These are phyloP conservation scores for Limonius californicus DNA, from an alignment of 1,140 invertebrate species.

Conservation along the genomic window DNA sequence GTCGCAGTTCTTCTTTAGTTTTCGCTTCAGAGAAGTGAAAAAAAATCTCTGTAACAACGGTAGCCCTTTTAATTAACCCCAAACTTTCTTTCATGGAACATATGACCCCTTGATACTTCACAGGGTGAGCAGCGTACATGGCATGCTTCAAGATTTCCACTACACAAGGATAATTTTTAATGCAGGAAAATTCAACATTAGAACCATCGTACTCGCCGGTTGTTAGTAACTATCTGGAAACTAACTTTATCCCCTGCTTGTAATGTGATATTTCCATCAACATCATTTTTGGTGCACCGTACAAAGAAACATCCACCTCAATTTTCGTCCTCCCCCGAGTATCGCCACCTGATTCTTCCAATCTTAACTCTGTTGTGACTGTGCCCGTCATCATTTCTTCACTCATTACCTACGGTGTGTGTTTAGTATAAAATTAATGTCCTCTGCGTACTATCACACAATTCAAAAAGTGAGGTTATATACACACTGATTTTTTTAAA, in stretches of 20 bases:
- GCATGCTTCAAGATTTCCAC: conserved; percentile 89
- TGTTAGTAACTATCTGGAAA: conserved; percentile 96
- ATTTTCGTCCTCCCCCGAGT: conserved; percentile 91
- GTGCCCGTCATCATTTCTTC: conserved; percentile 92
- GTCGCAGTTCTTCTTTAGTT: conserved; percentile 73
- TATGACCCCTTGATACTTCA: conserved; percentile 91
- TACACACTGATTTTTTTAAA: too few species aligned
- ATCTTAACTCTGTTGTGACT: conserved; percentile 86
- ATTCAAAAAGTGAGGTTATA: too few species aligned
- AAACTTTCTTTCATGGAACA: conserved; percentile 96
- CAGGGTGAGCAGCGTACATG: conserved; percentile 82
- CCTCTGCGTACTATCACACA: too few species aligned
- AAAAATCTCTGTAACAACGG: conserved; percentile 96
- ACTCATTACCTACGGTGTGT: conserved; percentile 68
- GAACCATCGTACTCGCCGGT: conserved; percentile 69
- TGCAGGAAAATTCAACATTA: too few species aligned
- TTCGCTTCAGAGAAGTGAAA: conserved; percentile 86
- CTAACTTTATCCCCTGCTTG: conserved; percentile 84
- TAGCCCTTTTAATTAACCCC: conserved; percentile 94
- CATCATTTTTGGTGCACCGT: conserved; percentile 94
- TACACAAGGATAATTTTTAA: too few species aligned
- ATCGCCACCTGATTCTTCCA: conserved; percentile 69
- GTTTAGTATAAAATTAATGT: too few species aligned
- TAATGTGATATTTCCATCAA: conserved; percentile 88
- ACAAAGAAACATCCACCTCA: conserved; percentile 97